Base-by-base conservation (phyloP, 1,140 invertebrate genomes). In the Stenopsyche tienmushanensis region DNA sequence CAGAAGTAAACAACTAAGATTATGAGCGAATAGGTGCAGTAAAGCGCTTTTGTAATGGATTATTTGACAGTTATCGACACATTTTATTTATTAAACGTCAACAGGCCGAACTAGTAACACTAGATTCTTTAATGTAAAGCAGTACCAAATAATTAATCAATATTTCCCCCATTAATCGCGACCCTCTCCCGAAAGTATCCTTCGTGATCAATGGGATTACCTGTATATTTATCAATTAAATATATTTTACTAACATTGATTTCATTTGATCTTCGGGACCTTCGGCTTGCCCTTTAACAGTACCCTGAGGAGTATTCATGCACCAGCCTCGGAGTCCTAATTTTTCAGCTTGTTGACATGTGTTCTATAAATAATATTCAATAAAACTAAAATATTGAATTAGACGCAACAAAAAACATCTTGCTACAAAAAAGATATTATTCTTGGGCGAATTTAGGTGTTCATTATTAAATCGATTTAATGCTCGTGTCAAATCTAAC, bases 281-380 rank as follows among this genome's bases (percentile, higher is more conserved):
- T 78, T 92, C 83, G 18, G 91, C 72, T 53, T 82, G 79, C 10
- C 91, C 90, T 24, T 85, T 72, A 1, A 93, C 90, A 3, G 90
- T 91, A n/a, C 83, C 86, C 52, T 77, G 66, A 1, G 79, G 69
- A 0, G 90, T 92, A 73, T 93, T 93, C 80, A 84, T 87, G 69
- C 89, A 90, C 88, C 89, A 93, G 15, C 91, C 90, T 71, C 79
- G 83, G 1, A 92, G 70, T 2, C 83, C 82, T 15, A 90, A 76
- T 71, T 85, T 83, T 58, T 84, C 83, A 0, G 85, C 88, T 76
- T 86, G 82, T 69, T 83, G 77, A 73, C 89, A 82, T 3, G 90
- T 92, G 64, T 85, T 81, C 87, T 90, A 55, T 8, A 75, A 71
- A 66, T 15, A 55, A 29, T 5, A 57, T n/a, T n/a, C n/a, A 57